Conservation (phyloP, 1,140 invertebrate species). For the Drosophila albomicans region DNA sequence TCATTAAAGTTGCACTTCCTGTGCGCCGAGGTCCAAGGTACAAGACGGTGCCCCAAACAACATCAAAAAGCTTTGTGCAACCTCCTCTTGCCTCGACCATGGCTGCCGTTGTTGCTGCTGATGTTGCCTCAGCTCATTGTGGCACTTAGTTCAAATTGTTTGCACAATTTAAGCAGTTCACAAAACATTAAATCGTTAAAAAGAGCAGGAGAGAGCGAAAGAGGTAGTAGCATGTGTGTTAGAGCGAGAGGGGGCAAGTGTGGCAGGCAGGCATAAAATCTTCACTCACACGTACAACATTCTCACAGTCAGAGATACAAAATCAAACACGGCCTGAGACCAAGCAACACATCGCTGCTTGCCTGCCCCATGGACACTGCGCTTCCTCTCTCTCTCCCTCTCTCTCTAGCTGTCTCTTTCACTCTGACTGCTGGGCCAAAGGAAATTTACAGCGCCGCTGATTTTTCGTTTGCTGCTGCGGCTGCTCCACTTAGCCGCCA, state of each 20-base stretch:
- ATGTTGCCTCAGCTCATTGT: conserved; percentile 49
- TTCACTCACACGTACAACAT: conserved; percentile 55
- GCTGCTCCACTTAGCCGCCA: conserved; percentile 68
- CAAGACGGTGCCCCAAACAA: conserved; percentile 49
- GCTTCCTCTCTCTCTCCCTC: conserved; percentile 5
- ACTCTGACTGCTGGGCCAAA: conserved; percentile 46
- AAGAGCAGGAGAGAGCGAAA: conserved; percentile 33
- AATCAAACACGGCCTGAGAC: conserved; percentile 36
- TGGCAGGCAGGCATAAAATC: conserved; percentile 39
- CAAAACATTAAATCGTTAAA: conserved; percentile 82
- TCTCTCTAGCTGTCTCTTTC: conserved; percentile 20
- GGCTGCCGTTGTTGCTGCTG: conserved; percentile 8
- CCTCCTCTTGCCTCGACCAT: conserved; percentile 35
- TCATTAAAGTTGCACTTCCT: conserved; percentile 82
- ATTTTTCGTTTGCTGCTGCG: conserved; percentile 49
- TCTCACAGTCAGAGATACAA: conserved; percentile 58
- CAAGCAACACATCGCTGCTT: conserved; percentile 14
- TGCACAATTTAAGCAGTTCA: conserved; percentile 83
- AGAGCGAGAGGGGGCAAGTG: conserved; percentile 24
- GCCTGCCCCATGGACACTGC: conserved; percentile 19
- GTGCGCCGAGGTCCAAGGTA: conserved; percentile 44
- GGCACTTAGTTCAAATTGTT: conserved; percentile 81
- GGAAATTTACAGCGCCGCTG: conserved; percentile 72
- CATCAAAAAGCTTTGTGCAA: conserved; percentile 72
- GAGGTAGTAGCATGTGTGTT: conserved; percentile 16